Base-by-base conservation (phyloP, 2,888 invertebrate genomes). In the Macrophya alboannulata region DNA sequence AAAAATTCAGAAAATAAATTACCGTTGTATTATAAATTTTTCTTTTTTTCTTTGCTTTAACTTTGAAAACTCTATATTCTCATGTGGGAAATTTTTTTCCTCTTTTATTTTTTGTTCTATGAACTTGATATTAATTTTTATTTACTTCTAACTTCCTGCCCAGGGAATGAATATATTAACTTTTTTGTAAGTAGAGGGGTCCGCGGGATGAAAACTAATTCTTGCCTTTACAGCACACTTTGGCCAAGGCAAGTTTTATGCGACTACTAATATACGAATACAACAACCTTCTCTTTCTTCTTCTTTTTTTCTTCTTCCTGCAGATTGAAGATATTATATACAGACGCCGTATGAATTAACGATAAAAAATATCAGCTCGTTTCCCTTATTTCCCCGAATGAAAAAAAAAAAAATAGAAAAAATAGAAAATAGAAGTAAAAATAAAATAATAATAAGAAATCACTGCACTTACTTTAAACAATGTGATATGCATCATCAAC, bases 401-500 rank as follows among this genome's bases (percentile, higher is more conserved):
- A n/a, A 8, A 55, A 55, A 8, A 55, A n/a, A 55, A 4, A 51
- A 51, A 51, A 15, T 17, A 0, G 12, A 51, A 5, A 17, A 51
- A 15, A 51, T 17, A 17, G n/a, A 6, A 51, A 51, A 48, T 10
- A 1, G 1, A 10, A 10, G 1, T 12, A 48, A 45, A 45, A 45
- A 8, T 6, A 10, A 45, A 9, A 9, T 12, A 1, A 9, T 12
- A 48, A 48, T 4, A 51, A 4, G 31, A 65, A 31, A 68, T 31
- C 68, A 31, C 15, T 68, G 68, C 68, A 68, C 68, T 37, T 71
- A 17, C 25, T 40, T n/a, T n/a, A 40, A 40, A 71, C 31, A 71
- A 71, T 71, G 31, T n/a, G 71, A 71, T 71, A 37, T 71, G 71
- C 71, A 71, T 71, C 71, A 71, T 71, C 71, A 40, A 40, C 71